Evolutionary conservation across 2,888 invertebrate genomes (phyloP), one percentile per base, ranked within the genome.

Genomic region (Rosalia funebris): DNA sequence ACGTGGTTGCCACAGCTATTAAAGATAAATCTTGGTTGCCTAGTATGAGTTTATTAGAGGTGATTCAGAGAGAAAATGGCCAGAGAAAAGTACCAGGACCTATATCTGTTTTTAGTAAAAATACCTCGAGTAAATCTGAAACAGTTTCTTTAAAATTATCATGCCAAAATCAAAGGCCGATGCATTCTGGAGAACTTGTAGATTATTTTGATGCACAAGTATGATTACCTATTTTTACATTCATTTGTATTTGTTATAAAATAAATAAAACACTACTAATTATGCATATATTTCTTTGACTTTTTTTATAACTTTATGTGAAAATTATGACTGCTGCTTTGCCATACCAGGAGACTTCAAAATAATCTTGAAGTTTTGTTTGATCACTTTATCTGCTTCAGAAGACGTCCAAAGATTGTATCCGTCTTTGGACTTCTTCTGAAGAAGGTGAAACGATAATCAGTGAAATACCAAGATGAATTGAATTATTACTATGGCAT

Each of bases 1-100:
- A 97, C 83, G 92, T 98, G 11, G 93, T 96, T n/a, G 94, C 93
- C 16, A 95, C 94, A 11, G 95, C 96, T 78, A 83, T 74, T 54
- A 77, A 75, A 55, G 81, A 81, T 4, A 82, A 93, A 88, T 93
- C 94, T 63, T 96, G 94, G 94, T 82, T 95, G 72, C 96, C 96
- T 0, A 91, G 92, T 66, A 90, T 93, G 79, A 93, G 93, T 77
- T 84, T 96, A 69, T 82, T 93, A 76, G 91, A 95, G 77, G 87
- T 93, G 63, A 82, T 94, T 61, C 90, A 92, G 72, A 87, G 95
- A 57, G 88, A 95, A 83, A 88, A 88, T 79, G 87, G 93, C 74
- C 89, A 89, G 77, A 85, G 93, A 1, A 90, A 90, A 79, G 91
- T 92, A 64, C 93, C 93, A 32, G 89, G 91, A 37, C 93, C 92